Evolutionary conservation across 2,113 vertebrate species (phyloP).

Genomic region (Illadopsis cleaveri): DNA sequence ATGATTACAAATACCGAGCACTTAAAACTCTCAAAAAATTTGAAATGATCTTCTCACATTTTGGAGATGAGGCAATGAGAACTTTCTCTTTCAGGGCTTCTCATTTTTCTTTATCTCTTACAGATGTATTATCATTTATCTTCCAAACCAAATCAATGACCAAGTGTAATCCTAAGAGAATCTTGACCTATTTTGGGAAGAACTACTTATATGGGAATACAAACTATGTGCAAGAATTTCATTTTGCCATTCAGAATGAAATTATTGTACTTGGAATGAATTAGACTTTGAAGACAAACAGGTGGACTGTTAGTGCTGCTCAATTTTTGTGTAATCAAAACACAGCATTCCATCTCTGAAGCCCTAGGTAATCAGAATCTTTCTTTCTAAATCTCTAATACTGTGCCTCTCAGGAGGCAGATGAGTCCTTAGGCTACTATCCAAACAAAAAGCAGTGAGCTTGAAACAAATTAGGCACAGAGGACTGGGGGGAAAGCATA

Average conservation of each 20-base stretch:
- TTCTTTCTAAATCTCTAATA: neutral
- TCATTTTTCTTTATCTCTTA: neutral
- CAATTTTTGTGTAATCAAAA: neutral
- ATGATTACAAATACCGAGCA: neutral
- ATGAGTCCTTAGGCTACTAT: neutral
- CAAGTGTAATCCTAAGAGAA: neutral
- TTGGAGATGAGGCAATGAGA: neutral
- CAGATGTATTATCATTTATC: neutral
- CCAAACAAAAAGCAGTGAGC: neutral
- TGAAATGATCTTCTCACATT: fast-evolving
- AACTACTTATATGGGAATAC: neutral
- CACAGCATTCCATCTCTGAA: neutral
- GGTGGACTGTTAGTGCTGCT: neutral
- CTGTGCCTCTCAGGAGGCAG: neutral
- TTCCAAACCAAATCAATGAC: neutral
- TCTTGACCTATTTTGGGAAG: neutral
- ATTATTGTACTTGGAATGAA: neutral
- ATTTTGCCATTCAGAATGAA: neutral
- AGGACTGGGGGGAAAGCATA: neutral
- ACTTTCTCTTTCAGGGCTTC: neutral
- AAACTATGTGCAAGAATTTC: neutral
- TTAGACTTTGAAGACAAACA: neutral
- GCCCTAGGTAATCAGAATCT: neutral
- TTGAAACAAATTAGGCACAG: neutral
- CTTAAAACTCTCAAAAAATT: neutral